Evolutionary conservation across 35 echinoderm and acorn worm species (phyloP).

Genomic region (Chiridota heheva): DNA sequence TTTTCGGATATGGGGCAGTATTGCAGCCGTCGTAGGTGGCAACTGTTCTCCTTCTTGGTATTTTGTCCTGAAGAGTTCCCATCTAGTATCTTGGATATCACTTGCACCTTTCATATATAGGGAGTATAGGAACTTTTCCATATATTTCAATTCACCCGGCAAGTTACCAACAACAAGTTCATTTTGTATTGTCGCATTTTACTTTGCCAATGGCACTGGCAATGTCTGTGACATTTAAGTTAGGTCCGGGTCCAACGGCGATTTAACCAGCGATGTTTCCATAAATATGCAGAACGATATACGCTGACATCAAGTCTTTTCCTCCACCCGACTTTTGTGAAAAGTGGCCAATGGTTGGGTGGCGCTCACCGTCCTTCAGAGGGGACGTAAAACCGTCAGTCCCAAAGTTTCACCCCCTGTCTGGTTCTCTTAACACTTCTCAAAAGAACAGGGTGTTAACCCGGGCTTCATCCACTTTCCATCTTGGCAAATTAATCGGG

Average conservation of each 20-base stretch:
- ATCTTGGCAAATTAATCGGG: too few relatives aligned
- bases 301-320: too few relatives aligned
- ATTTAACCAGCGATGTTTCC: too few relatives aligned
- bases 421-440: too few relatives aligned
- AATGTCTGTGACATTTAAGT: background rate
- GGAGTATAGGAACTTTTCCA: constrained; percentile 11
- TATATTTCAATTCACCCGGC: background rate
- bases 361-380: too few relatives aligned
- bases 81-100: constrained; percentile 17
- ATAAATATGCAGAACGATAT: too few relatives aligned
- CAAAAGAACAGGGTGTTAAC: too few relatives aligned
- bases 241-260: background rate
- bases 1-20: constrained; percentile 18
- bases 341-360: too few relatives aligned
- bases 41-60: constrained; percentile 18
- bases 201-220: background rate
- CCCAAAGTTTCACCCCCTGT: too few relatives aligned
- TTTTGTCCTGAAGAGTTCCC: constrained; percentile 31
- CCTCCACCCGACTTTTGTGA: too few relatives aligned
- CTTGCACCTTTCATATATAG: constrained; percentile 5
- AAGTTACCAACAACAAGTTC: constrained; percentile 1
- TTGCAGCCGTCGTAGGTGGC: constrained; percentile 18
- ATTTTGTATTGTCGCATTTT: background rate
- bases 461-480: too few relatives aligned
- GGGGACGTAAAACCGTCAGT: too few relatives aligned